A percentile compares a stretch with the other conserved stretches of the same genome.
Evolutionary conservation across 30 jellyfish, hydroid and myxozoan genomes (phyloP).

Genomic region (Rhopilema esculentum): DNA sequence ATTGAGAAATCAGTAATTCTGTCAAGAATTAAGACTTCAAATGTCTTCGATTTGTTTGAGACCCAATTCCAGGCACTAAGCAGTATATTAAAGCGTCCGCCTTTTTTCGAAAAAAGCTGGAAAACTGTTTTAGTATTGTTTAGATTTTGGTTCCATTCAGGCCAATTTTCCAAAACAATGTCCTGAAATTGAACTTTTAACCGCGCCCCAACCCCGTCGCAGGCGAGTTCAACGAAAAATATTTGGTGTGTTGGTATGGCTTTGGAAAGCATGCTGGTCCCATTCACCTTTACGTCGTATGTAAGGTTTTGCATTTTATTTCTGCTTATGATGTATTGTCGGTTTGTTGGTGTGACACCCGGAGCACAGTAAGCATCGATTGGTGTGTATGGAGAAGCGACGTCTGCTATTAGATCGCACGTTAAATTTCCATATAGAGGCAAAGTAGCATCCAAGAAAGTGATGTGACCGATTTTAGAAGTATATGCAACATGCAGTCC

Average conservation of each 20-base stretch:
- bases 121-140: background rate
- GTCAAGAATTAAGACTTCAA: background rate
- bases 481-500: background rate
- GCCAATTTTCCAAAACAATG: background rate
- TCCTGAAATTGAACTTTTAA: background rate
- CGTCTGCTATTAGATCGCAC: background rate
- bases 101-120: background rate
- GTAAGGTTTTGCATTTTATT: background rate
- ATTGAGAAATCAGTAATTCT: background rate
- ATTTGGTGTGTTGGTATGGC: background rate
- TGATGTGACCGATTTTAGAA: background rate
- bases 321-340: background rate
- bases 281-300: background rate
- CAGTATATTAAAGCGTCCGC: background rate
- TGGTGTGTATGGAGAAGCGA: background rate
- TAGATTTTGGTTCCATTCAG: background rate
- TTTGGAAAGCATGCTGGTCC: background rate
- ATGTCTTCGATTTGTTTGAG: background rate
- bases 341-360: background rate
- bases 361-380: background rate
- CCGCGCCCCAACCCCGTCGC: background rate
- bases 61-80: background rate
- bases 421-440: background rate
- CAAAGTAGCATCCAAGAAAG: background rate
- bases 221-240: background rate